phyloP scores from a whole-genome alignment of 2,888 invertebrate genomes.

The Dolichomitus sp. region DNA sequence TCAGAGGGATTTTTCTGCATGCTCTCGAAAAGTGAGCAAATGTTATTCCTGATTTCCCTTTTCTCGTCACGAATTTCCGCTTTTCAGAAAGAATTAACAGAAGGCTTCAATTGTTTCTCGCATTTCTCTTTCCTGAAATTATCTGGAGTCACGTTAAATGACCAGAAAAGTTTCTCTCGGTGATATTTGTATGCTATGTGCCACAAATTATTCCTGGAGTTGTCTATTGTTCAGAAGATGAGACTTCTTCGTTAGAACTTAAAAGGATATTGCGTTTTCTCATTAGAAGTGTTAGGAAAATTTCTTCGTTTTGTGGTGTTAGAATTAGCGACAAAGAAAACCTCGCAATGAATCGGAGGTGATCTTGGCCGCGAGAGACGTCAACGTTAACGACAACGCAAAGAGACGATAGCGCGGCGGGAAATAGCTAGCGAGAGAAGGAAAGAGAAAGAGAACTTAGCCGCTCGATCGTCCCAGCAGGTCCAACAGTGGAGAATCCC shows the following conservation, averaged over 20 bases:
- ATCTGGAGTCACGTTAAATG: conserved; percentile 30
- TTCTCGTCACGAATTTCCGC: conserved; percentile 7
- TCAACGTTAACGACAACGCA: conserved; percentile 71
- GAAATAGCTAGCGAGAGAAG: conserved; percentile 26
- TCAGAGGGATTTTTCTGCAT: conserved; percentile 40
- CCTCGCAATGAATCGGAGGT: conserved; percentile 52
- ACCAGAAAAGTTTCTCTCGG: neutral
- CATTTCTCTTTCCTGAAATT: conserved; percentile 56
- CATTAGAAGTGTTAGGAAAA: conserved; percentile 31
- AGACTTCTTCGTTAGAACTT: neutral
- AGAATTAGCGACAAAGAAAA: conserved; percentile 64
- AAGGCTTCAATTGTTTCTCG: conserved; percentile 25
- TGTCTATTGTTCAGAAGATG: neutral
- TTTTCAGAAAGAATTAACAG: conserved; percentile 37
- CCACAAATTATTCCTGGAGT: neutral
- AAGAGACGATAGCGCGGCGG: conserved; percentile 53
- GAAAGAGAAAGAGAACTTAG: conserved; percentile 46
- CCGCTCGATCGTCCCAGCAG: conserved; percentile 60
- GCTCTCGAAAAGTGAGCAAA: conserved; percentile 47
- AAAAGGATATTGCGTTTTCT: conserved; percentile 20
- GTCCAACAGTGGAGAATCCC: conserved; percentile 59
- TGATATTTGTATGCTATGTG: neutral
- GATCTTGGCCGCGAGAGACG: conserved; percentile 69
- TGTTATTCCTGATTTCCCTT: conserved; percentile 1
- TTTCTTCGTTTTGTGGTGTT: conserved; percentile 43